These are phyloP conservation scores for Leuctra nigra DNA, from an alignment of 2,888 invertebrate species.

Conservation along the genomic window DNA sequence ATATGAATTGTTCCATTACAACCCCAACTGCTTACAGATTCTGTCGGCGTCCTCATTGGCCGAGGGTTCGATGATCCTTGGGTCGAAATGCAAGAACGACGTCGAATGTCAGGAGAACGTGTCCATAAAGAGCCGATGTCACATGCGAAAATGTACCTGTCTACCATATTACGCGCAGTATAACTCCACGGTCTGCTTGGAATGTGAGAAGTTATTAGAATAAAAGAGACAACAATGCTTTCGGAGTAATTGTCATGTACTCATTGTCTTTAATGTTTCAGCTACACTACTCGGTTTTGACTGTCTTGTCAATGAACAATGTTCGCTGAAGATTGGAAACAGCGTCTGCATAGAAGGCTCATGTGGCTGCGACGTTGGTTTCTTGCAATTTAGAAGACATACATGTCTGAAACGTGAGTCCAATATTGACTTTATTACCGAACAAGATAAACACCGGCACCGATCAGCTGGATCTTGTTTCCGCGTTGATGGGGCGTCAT, in stretches of 20 bases:
- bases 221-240: neutral
- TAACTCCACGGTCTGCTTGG: slow-evolving; percentile 71
- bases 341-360: slow-evolving; percentile 77
- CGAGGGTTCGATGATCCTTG: slow-evolving; percentile 39
- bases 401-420: slow-evolving; percentile 87
- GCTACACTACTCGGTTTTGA: slow-evolving; percentile 78
- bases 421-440: neutral
- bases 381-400: slow-evolving; percentile 80
- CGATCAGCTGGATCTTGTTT: no score
- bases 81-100: slow-evolving; percentile 55
- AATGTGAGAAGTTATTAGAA: slow-evolving; percentile 45
- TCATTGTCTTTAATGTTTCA: slow-evolving; percentile 44
- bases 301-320: slow-evolving; percentile 76
- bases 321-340: slow-evolving; percentile 81
- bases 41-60: no score
- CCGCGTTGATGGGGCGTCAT: no score
- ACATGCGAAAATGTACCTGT: slow-evolving; percentile 68
- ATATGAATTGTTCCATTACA: no score
- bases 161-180: slow-evolving; percentile 74
- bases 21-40: no score
- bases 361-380: slow-evolving; percentile 78
- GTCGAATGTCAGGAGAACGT: slow-evolving; percentile 56
- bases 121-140: slow-evolving; percentile 54
- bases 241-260: neutral
- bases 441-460: no score